Percentiles rank a stretch among this genome's conserved stretches.
phyloP scores from a whole-genome alignment of 37 sponge, comb jelly and placozoan species.

The Theonella swinhoei region DNA sequence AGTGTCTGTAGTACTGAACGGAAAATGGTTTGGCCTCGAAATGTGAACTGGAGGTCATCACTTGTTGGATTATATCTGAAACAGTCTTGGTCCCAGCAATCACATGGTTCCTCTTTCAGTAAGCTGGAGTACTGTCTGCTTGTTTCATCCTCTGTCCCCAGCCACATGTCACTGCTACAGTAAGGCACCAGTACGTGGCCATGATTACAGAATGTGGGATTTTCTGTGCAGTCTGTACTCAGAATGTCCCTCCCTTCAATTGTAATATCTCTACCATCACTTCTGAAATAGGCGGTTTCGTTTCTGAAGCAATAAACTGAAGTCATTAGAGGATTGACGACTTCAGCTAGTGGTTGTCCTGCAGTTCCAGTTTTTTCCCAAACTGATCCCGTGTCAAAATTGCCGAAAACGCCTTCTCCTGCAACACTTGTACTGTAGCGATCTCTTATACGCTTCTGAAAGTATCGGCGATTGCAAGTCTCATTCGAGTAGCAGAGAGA shows the following conservation, averaged over 20 bases:
- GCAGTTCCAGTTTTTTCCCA: conserved; percentile 19
- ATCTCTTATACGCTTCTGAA: conserved; percentile 9
- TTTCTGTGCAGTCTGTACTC: background rate
- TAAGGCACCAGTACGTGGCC: conserved; percentile 80
- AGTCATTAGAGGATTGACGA: conserved; percentile 54
- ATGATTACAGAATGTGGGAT: conserved; percentile 48
- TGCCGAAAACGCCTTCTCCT: background rate
- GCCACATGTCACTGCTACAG: conserved; percentile 77
- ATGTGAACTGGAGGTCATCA: conserved; percentile 61
- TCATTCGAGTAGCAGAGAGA: conserved; percentile 62
- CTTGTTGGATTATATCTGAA: conserved; percentile 9
- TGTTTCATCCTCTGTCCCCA: conserved; percentile 8
- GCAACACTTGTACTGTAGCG: background rate
- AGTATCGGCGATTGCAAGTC: conserved; percentile 68
- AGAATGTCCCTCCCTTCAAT: conserved; percentile 68
- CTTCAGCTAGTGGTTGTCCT: background rate
- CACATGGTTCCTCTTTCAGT: background rate
- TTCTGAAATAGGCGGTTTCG: background rate
- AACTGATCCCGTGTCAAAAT: background rate
- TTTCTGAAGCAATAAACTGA: conserved; percentile 28
- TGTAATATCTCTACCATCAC: conserved; percentile 64
- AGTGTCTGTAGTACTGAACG: conserved; percentile 21
- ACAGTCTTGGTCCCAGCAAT: background rate
- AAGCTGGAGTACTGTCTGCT: too few relatives aligned
- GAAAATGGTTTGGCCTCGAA: conserved; percentile 66